Base-by-base conservation (phyloP, 2,113 vertebrate species). In the Leucopternis melanops region DNA sequence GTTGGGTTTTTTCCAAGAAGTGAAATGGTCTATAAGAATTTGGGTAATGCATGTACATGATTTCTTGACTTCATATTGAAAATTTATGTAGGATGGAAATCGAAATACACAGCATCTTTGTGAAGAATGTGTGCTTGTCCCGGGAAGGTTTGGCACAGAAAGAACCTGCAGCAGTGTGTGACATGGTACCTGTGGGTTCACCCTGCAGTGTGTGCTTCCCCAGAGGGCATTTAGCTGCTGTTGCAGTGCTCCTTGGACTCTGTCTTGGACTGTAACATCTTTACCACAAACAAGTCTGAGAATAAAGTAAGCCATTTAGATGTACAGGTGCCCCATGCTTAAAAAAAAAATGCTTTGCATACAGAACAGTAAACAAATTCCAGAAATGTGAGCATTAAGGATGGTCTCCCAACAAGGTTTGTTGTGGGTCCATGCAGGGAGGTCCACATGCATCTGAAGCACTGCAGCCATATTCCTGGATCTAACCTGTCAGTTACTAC, bases 91-190 rank as follows among this genome's bases (percentile, higher is more conserved):
- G 92, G 74, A 49, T 95, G 80, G 69, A 98, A 98, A 98, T 94
- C 85, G 98, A 98, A 98, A 98, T 97, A 98, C 78, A 98, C 94
- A 98, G 86, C 94, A 97, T 96, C 96, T 97, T 77, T 91, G 80
- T 92, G 59, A 97, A 98, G 96, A 98, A 97, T 94, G 69, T 93
- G 34, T 71, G 49, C 72, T 79, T 71, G 36, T 90, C 47, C 57
- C 83, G 40, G 45, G 83, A 63, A 77, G 69, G 52, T 89, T 80
- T 92, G 45, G 88, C 50, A 58, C n/a, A 77, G 55, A 74, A 87
- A 58, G 52, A 93, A 65, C 34, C n/a, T 67, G 50, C 49, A 69
- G 31, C 66, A 62, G 15, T 29, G 11, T 83, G 32, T 77, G 89
- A 40, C n/a, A n/a, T 44, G 19, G n/a, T 29, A 58, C 50, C 58